Evolutionary conservation across 1,140 invertebrate genomes (phyloP).

Genomic region (Diplogasteroides magnus): DNA sequence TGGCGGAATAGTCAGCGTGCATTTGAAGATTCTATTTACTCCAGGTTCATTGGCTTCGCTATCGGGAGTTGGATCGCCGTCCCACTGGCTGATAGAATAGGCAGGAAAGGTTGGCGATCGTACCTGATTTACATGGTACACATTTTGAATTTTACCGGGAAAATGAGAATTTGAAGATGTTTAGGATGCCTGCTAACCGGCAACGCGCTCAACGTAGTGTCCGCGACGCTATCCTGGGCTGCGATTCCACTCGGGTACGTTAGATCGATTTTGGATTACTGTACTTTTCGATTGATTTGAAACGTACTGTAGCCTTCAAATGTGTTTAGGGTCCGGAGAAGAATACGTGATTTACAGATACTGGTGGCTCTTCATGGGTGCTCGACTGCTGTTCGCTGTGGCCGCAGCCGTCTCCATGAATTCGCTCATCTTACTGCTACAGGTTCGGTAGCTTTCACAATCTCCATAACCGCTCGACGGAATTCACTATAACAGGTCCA

Average conservation of each 20-base stretch:
- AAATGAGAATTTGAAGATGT: conserved; percentile 3
- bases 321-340: too few species aligned
- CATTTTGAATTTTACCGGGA: not conserved
- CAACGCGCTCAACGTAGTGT: conserved; percentile 33
- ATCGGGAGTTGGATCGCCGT: conserved; percentile 28
- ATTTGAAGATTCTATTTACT: not conserved
- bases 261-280: too few species aligned
- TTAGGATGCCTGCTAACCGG: conserved; percentile 35
- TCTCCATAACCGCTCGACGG: too few species aligned
- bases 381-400: conserved; percentile 30
- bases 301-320: too few species aligned
- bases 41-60: conserved; percentile 33
- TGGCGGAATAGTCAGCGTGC: too few species aligned
- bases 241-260: conserved; percentile 19
- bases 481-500: too few species aligned
- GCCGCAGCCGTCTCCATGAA: conserved; percentile 37
- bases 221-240: conserved; percentile 20
- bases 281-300: too few species aligned
- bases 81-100: conserved; percentile 36
- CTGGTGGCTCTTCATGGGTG: conserved; percentile 24
- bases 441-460: conserved; percentile 11
- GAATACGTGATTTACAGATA: conserved; percentile 13
- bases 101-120: conserved; percentile 31
- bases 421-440: conserved; percentile 36
- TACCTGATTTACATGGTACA: conserved; percentile 1